Base-by-base conservation (phyloP, 2,797 vertebrate species). In the Acanthurus lineatus region DNA sequence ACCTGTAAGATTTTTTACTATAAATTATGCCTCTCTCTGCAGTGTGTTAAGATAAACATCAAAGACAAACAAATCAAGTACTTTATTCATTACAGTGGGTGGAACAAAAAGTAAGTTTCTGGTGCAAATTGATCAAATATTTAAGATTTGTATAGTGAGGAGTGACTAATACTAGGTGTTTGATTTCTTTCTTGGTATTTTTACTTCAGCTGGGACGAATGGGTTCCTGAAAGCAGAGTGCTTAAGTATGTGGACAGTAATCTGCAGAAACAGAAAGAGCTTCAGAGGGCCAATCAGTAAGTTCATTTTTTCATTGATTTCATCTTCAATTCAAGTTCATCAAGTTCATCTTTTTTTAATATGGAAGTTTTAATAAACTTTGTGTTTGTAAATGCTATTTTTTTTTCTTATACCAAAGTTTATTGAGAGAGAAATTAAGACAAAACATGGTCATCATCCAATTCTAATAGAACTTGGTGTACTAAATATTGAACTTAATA, bases 11-110 rank as follows among this genome's bases (percentile, higher is more conserved):
- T 66, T 5, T 44, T 60, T 74, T 11, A 73, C 61, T 16, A 0
- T 77, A 65, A 82, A 45, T 42, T 10, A 0, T 88, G 12, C 87
- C 9, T 94, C 40, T 86, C 52, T 87, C 90, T 91, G 42, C 95
- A 99, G 98, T 99, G 98, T 95, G 98, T 99, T 90, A 99, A 98
- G 90, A 98, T 97, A 93, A 97, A 97, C 93, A 97, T 99, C 94
- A 99, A 99, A 95, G 98, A 99, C 91, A 99, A 99, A 92, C 98
- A 99, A 95, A 98, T 99, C 93, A 99, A 99, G 91, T 99, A 99
- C 94, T 99, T 99, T 56, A 99, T 99, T 96, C 98, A 99, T 96
- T 99, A 99, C 94, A 99, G 97, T 88, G 98, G 98, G 58, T 99
- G 98, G 98, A 99, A 99, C 95, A 99, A 99, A 88, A 99, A 99